phyloP scores from a whole-genome alignment of 2,797 vertebrate genomes.

The Aplochiton taeniatus region DNA sequence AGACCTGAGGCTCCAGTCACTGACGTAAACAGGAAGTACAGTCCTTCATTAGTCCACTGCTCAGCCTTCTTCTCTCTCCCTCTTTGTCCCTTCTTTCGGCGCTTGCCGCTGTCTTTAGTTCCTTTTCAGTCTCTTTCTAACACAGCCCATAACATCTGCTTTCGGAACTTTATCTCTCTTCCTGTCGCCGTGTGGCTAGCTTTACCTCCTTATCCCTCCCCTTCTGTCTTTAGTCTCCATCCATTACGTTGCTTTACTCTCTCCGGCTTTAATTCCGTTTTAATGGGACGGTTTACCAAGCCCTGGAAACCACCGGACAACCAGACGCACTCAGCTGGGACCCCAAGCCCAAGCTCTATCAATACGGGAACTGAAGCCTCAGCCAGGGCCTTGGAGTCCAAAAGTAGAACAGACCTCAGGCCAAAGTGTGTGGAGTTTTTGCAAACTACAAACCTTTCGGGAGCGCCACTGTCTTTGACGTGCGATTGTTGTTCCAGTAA shows the following conservation, averaged over 20 bases:
- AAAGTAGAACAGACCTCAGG: background rate
- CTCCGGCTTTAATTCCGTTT: constrained; percentile 41
- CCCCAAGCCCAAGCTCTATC: background rate
- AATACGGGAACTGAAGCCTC: background rate
- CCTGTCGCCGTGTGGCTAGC: too few species aligned
- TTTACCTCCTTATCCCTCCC: too few species aligned
- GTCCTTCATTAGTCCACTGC: constrained; percentile 14
- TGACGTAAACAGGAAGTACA: constrained; percentile 47
- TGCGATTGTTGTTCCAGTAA: too few species aligned
- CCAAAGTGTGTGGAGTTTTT: background rate
- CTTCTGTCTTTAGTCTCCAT: too few species aligned
- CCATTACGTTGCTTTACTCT: background rate
- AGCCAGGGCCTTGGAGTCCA: background rate
- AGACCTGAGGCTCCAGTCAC: constrained; percentile 55
- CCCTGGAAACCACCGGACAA: too few species aligned
- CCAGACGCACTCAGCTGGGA: background rate
- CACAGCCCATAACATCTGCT: too few species aligned
- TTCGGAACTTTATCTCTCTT: too few species aligned
- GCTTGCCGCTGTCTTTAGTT: too few species aligned
- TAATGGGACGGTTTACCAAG: background rate
- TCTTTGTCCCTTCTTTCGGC: constrained; percentile 6
- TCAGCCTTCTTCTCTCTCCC: constrained; percentile 19
- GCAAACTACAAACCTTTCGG: too few species aligned
- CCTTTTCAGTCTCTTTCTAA: too few species aligned
- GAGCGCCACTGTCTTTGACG: too few species aligned